Evolutionary conservation across 2,797 vertebrate species (phyloP).

Genomic region (Austrolebias charrua): DNA sequence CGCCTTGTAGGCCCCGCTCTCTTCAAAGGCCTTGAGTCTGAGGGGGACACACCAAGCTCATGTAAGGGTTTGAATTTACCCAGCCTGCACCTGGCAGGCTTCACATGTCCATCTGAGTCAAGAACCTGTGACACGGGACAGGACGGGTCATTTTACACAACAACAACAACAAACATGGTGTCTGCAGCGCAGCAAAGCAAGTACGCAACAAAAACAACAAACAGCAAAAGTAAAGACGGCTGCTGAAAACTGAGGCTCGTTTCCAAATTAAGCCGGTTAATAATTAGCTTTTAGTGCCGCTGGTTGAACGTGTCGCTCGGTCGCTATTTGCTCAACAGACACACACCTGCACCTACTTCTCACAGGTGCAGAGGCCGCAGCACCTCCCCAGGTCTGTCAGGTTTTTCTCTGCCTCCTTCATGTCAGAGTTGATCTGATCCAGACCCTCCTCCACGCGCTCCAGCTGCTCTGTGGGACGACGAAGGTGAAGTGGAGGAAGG

Average conservation of each 20-base stretch:
- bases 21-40: slow-evolving; percentile 82
- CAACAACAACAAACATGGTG: neutral
- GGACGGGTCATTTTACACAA: neutral
- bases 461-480: slow-evolving; percentile 84
- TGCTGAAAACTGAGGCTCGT: too few relatives aligned
- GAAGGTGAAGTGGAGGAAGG: neutral
- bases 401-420: slow-evolving; percentile 95
- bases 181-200: slow-evolving; percentile 15
- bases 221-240: neutral
- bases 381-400: slow-evolving; percentile 93
- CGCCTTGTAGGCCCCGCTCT: slow-evolving; percentile 77
- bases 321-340: neutral
- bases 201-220: slow-evolving; percentile 8
- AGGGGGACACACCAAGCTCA: neutral
- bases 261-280: too few relatives aligned
- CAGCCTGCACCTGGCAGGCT: too few relatives aligned
- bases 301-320: too few relatives aligned
- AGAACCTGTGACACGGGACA: neutral
- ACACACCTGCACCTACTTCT: slow-evolving; percentile 79
- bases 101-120: too few relatives aligned
- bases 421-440: slow-evolving; percentile 97
- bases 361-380: slow-evolving; percentile 93
- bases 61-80: too few relatives aligned
- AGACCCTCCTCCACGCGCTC: slow-evolving; percentile 89
- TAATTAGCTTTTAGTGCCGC: neutral